These are phyloP conservation scores for Psix sp. DNA, from an alignment of 1,140 invertebrate genomes.

Conservation along the genomic window DNA sequence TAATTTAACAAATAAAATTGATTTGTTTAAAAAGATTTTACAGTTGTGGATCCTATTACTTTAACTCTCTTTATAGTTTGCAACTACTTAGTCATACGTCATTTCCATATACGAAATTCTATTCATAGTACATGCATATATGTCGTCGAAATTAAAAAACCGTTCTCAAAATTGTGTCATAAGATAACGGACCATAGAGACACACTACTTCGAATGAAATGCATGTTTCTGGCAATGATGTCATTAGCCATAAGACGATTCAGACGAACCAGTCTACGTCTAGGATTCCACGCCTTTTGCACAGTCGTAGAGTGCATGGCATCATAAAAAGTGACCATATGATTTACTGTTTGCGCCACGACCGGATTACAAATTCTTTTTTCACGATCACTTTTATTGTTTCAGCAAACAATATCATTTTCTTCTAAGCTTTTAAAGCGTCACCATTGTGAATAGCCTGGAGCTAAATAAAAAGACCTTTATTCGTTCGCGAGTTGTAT, in stretches of 20 bases:
- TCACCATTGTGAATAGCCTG: no score
- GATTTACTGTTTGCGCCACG: constrained; percentile 38
- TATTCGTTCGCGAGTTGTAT: no score
- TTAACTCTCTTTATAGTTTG: no score
- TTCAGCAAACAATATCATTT: constrained; percentile 5
- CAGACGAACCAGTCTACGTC: constrained; percentile 42
- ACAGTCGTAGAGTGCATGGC: constrained; percentile 2
- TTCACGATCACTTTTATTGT: constrained; percentile 2
- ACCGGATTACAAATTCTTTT: constrained; percentile 31
- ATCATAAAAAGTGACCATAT: constrained; percentile 30
- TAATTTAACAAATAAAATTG: no score
- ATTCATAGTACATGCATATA: no score
- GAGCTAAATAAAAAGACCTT: no score
- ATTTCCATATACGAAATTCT: no score
- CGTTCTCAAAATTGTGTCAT: constrained; percentile 5
- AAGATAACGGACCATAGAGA: constrained; percentile 54
- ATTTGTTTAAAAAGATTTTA: no score
- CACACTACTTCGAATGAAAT: constrained; percentile 59
- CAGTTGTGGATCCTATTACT: no score
- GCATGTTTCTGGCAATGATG: constrained; percentile 57
- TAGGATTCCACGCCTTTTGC: constrained; percentile 15
- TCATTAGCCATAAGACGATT: constrained; percentile 42
- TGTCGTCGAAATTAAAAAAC: not conserved
- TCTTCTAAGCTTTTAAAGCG: not conserved
- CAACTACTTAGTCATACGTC: no score